Base-by-base conservation (phyloP, 2,888 invertebrate genomes). In the Laspeyria flexula region DNA sequence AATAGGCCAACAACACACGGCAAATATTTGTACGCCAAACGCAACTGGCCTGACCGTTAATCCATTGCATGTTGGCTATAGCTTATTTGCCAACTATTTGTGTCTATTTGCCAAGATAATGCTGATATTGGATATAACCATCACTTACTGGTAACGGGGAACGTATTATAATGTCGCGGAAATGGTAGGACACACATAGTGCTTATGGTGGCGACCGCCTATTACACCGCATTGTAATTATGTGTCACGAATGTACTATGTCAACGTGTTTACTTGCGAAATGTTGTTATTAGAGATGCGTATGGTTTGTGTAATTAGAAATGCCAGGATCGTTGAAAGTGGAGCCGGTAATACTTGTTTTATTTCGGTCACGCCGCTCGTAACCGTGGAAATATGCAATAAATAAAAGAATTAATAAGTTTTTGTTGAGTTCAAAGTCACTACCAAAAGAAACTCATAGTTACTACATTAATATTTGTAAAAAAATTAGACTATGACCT, bases 81-180 rank as follows among this genome's bases (percentile, higher is more conserved):
- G 43, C 38, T 37, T 63, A 63, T 66, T 67, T 65, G 60, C 49
- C 35, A 44, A 66, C 62, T 49, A 59, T 69, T 61, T 57, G 43
- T 46, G 37, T 47, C n/a, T 67, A 48, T 71, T 61, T 67, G 62
- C 60, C 30, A 48, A 64, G 61, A 65, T 60, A 58, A 57, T 63
- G 60, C 65, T 52, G 75, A 73, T 69, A 75, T 76, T 77, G 73
- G 71, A 75, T 73, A 75, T 63, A 75, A 76, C 77, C 71, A 69
- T 73, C 73, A 77, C 67, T 81, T 79, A 77, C 51, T 35, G 51
- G 55, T 74, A 76, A 75, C 74, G 71, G 71, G 29, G 23, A 55
- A 60, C 66, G 60, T 71, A 72, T 77, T 75, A 77, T 73, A 73
- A 62, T 73, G 62, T 70, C 58, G 53, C 56, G 69, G 72, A 75